Base-by-base conservation (phyloP, 2,797 vertebrate genomes). In the Potorous gilbertii region DNA sequence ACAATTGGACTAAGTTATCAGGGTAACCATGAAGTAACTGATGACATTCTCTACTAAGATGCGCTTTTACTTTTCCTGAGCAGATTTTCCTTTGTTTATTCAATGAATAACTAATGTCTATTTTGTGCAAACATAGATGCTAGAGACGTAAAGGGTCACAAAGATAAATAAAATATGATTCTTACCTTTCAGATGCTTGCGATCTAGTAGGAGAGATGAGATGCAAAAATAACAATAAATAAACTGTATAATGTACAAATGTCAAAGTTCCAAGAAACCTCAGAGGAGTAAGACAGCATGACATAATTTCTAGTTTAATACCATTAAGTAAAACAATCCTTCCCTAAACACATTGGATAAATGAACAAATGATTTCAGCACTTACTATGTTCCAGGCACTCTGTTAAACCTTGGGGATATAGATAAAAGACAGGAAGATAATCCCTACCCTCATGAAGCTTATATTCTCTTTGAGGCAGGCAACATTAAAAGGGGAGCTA, bases 1-100 rank as follows among this genome's bases (percentile, higher is more conserved):
- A 93, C 62, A 89, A 10, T 40, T 92, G 28, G 95, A 93, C 95
- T 28, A 31, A 95, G 89, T 52, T 56, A 46, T 87, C 66, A 94
- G n/a, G 40, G 56, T 59, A 94, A 96, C 96, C 46, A 55, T 40
- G n/a, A 90, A 4, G n/a, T 28, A 94, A 4, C 55, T 90, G 92
- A 24, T 92, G 81, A 94, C 56, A 94, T 59, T 54, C 89, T 24
- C 94, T 52, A 54, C 74, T 9, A 81, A 46, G 2, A 8, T 46
- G 24, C 3, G 46, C 6, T 11, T 81, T 96, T 95, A 56, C 91
- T 92, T 94, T 21, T 74, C 54, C 40, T 94, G 55, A 13, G 13
- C 24, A 66, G 89, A 81, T 46, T 96, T 96, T 92, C 90, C 54
- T 93, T 96, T 13, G 56, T 55, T 81, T 3, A 27, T 24, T 81